Base-by-base conservation (phyloP, 2,888 invertebrate species). In the Alentia gelatinosa region DNA sequence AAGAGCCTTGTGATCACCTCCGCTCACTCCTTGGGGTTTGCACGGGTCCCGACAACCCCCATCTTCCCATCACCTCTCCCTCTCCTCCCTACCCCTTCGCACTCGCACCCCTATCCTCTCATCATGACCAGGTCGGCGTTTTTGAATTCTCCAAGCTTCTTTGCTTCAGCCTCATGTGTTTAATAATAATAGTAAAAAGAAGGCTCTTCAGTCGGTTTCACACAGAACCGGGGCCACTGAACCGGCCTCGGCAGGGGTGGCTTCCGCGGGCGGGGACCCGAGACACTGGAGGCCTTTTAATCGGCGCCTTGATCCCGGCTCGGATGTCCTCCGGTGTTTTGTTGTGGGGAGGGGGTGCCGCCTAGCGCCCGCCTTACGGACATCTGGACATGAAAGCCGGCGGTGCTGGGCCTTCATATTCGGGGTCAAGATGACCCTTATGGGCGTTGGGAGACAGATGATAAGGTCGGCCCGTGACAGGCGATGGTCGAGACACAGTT, bases 221-320 rank as follows among this genome's bases (percentile, higher is more conserved):
- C 79, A 79, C 37, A 39, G 79, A n/a, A 26, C 35, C 37, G 33
- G 0, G 39, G 15, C 39, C 23, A 23, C 39, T 79, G 79, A 79
- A 79, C 79, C 39, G 79, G 37, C n/a, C 37, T 23, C 79, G 12
- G 7, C 39, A 79, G 35, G 79, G 79, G 79, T 79, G 79, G 79
- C 79, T 79, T 39, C 79, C 39, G 15, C 39, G 39, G 79, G 7
- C 35, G 33, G 39, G 30, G 83, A 19, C 83, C 3, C 47, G 30
- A 42, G 47, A 86, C 50, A 86, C 86, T 47, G 86, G 86, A 86
- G 42, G 47, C 86, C 84, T 86, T 86, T 86, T 47, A 86, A 86
- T 86, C 86, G 86, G 86, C 47, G 26, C 86, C 50, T 86, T 86
- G 47, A 86, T 86, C 86, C 86, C 86, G 30, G 86, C 19, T 86